Evolutionary conservation across 2,888 invertebrate genomes (phyloP), one percentile per base, ranked within the genome.

Genomic region (Amblyteles armatorius): DNA sequence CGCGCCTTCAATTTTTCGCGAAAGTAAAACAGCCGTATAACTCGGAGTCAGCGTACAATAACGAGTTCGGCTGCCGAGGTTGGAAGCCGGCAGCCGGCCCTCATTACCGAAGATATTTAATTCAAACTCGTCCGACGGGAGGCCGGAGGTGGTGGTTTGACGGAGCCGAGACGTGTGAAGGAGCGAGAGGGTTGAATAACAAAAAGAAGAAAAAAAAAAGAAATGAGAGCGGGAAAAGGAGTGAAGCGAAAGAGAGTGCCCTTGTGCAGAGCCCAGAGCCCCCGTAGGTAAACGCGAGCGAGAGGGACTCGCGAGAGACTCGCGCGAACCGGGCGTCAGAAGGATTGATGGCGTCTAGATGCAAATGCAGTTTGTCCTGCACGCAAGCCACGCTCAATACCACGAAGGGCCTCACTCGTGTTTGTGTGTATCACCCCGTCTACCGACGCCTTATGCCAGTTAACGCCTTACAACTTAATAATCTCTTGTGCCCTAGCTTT

Each of bases 261-360:
- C 22, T 22, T 26, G 72, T 57, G 40, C 22, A 36, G 72, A 40
- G 67, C 69, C 55, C 40, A 40, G 71, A 22, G 33, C 69, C 55
- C 57, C 72, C 69, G 55, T 44, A 52, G 74, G 72, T 67, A 50
- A 76, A 33, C 52, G 79, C 55, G 72, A 22, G 60, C 36, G 73
- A 26, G 78, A 74, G 82, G 79, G 78, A 79, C 82, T 71, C 74
- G 85, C 84, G 86, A 73, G 82, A 77, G 78, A 79, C 82, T 72
- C 74, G 85, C 84, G 86, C 85, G 90, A 91, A 91, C 91, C 91
- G 92, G 93, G 93, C 93, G 94, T 94, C 93, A 91, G 92, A 89
- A 93, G 93, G 94, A 94, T 94, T 94, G 93, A 94, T 94, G 93
- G 94, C 91, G 93, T 94, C 94, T 94, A 93, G 92, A 94, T 94